Percentiles rank a stretch among this genome's conserved stretches.
phyloP scores from a whole-genome alignment of 2,797 vertebrate genomes.

The Acanthopagrus latus region DNA sequence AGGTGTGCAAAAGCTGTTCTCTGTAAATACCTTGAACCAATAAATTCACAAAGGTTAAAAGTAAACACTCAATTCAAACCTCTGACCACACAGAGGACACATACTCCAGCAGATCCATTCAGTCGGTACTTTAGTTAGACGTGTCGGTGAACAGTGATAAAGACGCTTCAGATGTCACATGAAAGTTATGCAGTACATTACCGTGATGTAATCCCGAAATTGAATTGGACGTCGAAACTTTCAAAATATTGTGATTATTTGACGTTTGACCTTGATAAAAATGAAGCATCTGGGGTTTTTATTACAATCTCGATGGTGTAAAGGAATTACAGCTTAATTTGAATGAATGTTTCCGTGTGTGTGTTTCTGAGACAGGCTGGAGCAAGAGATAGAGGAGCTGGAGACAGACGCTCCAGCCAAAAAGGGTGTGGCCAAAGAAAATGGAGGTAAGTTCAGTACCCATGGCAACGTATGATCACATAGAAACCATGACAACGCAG shows the following conservation, averaged over 20 bases:
- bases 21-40: too few species aligned
- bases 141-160: background rate
- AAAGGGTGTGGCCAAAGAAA: slow-evolving; percentile 82
- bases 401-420: slow-evolving; percentile 84
- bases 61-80: too few species aligned
- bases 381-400: slow-evolving; percentile 92
- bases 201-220: background rate
- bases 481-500: slow-evolving; percentile 66
- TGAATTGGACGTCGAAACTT: background rate
- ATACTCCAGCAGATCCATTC: too few species aligned
- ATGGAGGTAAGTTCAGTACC: slow-evolving; percentile 74
- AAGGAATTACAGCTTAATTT: background rate
- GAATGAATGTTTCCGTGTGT: slow-evolving; percentile 2
- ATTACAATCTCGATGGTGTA: background rate
- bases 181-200: background rate
- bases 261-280: background rate
- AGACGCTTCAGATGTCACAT: background rate
- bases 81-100: too few species aligned
- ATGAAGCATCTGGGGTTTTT: background rate
- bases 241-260: background rate
- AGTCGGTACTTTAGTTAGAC: too few species aligned
- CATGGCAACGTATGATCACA: slow-evolving; percentile 65
- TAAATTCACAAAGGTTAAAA: too few species aligned
- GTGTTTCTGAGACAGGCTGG: slow-evolving; percentile 84
- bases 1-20: too few species aligned